These are phyloP conservation scores for Harmothoe impar DNA, from an alignment of 2,888 invertebrate genomes.

Conservation along the genomic window DNA sequence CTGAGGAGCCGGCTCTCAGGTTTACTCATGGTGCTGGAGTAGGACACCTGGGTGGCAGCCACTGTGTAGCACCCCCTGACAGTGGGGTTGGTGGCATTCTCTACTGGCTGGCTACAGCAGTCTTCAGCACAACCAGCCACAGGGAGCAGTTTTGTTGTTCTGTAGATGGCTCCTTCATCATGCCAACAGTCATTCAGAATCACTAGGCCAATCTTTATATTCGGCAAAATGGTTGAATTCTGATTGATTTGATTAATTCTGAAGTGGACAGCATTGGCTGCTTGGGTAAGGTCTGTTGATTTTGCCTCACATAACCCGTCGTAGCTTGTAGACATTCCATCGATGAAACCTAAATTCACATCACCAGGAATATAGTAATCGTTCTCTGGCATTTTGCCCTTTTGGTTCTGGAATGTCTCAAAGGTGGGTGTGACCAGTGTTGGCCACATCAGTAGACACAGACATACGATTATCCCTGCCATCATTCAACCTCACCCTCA, in stretches of 20 bases:
- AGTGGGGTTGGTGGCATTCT: neutral
- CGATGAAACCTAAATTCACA: neutral
- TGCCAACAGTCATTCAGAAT: conserved; percentile 9
- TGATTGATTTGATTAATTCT: conserved; percentile 30
- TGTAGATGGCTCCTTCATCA: neutral
- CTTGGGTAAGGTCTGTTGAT: neutral
- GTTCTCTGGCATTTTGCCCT: no score
- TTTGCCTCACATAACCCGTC: no score
- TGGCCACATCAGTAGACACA: no score
- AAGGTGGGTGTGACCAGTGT: no score
- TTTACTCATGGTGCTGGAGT: conserved; percentile 30
- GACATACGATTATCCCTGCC: no score
- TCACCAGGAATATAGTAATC: no score
- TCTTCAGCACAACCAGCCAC: neutral
- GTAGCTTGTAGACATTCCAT: no score
- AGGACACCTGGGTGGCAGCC: conserved; percentile 62
- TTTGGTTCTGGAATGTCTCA: no score
- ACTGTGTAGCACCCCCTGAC: conserved; percentile 57
- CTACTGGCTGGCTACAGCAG: conserved; percentile 12
- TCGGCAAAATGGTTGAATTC: neutral
- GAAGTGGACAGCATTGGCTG: neutral
- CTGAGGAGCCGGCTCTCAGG: conserved; percentile 64
- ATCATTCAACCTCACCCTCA: no score
- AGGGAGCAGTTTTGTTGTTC: conserved; percentile 4
- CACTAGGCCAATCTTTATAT: conserved; percentile 3